Evolutionary conservation across 2,797 vertebrate species (phyloP).

Genomic region (Pangasius macronema): DNA sequence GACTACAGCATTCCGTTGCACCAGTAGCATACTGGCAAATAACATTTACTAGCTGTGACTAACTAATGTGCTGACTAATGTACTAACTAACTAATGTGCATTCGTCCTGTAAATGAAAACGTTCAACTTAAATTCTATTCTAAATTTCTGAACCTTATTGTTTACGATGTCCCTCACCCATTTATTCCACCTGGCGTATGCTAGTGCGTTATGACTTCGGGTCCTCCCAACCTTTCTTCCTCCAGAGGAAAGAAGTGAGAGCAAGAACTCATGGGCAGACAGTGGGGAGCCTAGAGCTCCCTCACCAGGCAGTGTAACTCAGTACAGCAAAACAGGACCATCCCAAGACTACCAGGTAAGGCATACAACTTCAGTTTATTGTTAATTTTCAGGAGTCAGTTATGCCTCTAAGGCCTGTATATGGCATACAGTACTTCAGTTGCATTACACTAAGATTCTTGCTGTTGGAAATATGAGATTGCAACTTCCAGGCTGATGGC

Average conservation of each 20-base stretch:
- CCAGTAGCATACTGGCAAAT: background rate
- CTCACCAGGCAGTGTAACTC: conserved; percentile 70
- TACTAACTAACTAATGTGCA: no score
- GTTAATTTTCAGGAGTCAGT: background rate
- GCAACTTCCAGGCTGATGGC: background rate
- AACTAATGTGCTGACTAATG: no score
- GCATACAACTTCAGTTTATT: background rate
- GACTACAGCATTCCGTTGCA: background rate
- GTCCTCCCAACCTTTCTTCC: no score
- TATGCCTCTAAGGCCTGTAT: background rate
- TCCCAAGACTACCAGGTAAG: conserved; percentile 84
- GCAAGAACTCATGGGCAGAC: conserved; percentile 72
- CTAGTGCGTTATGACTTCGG: no score
- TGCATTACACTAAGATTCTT: background rate
- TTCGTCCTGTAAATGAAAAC: background rate
- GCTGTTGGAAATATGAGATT: background rate
- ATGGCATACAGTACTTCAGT: background rate
- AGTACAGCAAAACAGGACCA: conserved; percentile 77
- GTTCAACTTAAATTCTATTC: background rate
- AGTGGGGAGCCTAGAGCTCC: conserved; percentile 72
- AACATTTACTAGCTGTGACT: background rate
- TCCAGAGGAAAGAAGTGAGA: conserved; percentile 77
- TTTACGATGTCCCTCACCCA: no score
- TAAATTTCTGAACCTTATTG: no score
- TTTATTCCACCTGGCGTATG: no score